Conservation (phyloP, 2,888 invertebrate species). For the Drosophila demipolita region DNA sequence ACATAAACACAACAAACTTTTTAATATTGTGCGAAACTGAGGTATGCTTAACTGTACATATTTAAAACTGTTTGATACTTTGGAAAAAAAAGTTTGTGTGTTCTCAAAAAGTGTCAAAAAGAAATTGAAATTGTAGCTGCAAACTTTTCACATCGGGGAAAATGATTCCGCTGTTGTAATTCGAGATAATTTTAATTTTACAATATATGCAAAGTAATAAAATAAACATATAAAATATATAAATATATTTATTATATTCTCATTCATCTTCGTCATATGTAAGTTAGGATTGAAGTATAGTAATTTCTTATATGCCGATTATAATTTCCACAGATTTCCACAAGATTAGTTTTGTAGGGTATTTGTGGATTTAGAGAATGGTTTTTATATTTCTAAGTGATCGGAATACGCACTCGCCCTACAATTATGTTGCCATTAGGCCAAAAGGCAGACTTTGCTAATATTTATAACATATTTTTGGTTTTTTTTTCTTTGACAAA, state of each 20-base stretch:
- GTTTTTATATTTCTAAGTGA: neutral
- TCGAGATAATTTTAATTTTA: neutral
- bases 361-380: neutral
- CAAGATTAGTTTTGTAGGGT: slow-evolving; percentile 3
- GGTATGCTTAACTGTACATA: neutral
- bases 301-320: neutral
- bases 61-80: neutral
- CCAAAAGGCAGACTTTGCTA: slow-evolving; percentile 44
- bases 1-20: slow-evolving; percentile 3
- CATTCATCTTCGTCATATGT: neutral
- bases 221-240: neutral
- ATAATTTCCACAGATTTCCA: neutral
- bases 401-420: slow-evolving; percentile 25
- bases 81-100: too few relatives aligned
- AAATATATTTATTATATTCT: neutral
- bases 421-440: slow-evolving; percentile 74
- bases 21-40: neutral
- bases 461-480: slow-evolving; percentile 63
- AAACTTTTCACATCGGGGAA: neutral
- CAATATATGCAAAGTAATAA: neutral
- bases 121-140: neutral
- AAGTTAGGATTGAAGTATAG: neutral
- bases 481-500: slow-evolving; percentile 22
- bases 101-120: neutral
- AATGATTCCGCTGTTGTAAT: neutral